Base-by-base conservation (phyloP, 2,113 vertebrate species). In the Paraplagusia blochii region DNA sequence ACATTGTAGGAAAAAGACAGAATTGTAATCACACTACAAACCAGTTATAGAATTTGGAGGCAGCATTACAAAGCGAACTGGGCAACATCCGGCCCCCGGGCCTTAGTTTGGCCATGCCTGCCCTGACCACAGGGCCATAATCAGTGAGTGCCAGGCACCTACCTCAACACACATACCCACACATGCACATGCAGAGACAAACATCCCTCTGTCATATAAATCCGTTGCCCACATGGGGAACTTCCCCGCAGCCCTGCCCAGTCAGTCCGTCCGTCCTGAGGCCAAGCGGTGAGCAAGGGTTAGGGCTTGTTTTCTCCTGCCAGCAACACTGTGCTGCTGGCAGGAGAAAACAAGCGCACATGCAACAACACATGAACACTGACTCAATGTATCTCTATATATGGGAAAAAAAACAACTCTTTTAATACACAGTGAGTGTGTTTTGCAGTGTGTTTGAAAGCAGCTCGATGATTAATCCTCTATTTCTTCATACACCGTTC, bases 161-260 rank as follows among this genome's bases (percentile, higher is more conserved):
- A 56, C 43, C 64, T 29, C 58, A 16, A 13, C 57, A 18, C 74
- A 58, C 65, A 45, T 15, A 42, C 4, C 1, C 34, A 16, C 50
- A 56, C 15, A 46, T 16, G 44, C 58, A 47, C 47, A 33, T 16
- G 22, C 1, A 15, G 13, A 58, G 34, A 72, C 76, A 76, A 75
- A 80, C 72, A 79, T 68, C 71, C 72, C 48, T 56, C 61, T 68
- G 44, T 72, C 45, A 38, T 55, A 73, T 74, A 64, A 72, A 64
- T 72, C 62, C 49, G 40, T 33, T 13, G 18, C 47, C 70, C 80
- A 63, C 76, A 79, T 53, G 77, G 78, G 79, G 85, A 83, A 87
- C 72, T 83, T 80, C 73, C 71, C 77, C 16, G 7, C 53, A 46
- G 69, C 69, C 66, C 58, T 39, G 69, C 72, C 74, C 70, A 58